These are phyloP conservation scores for Butastur rufipennis DNA, from an alignment of 2,113 vertebrate genomes.

Conservation along the genomic window DNA sequence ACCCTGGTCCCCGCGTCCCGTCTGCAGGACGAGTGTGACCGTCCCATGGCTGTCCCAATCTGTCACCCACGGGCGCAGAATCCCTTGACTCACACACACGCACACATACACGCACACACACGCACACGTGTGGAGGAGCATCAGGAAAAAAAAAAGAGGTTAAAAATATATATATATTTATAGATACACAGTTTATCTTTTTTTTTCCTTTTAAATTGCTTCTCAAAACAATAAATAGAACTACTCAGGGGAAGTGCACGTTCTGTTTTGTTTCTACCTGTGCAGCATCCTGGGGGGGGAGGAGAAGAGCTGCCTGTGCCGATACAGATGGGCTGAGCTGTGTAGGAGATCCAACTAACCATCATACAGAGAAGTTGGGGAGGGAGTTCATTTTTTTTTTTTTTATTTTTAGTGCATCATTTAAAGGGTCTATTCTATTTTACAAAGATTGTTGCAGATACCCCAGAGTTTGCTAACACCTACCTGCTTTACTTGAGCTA, in stretches of 20 bases:
- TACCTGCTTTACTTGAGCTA: background rate
- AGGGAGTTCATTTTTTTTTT: no score
- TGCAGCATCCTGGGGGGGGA: background rate
- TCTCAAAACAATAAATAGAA: constrained; percentile 52
- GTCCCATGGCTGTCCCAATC: background rate
- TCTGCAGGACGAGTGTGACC: background rate
- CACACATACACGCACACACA: background rate
- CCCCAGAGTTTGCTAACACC: background rate
- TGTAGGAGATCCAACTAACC: background rate
- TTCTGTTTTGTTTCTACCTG: background rate
- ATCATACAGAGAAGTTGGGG: background rate
- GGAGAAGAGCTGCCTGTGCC: background rate
- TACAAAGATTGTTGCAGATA: background rate
- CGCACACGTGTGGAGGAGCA: background rate
- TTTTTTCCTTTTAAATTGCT: background rate
- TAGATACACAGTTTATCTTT: background rate
- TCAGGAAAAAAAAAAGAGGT: background rate
- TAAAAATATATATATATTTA: constrained; percentile 44
- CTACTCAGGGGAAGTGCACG: background rate
- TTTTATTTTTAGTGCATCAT: background rate
- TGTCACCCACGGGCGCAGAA: background rate
- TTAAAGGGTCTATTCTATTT: background rate
- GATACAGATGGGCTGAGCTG: background rate
- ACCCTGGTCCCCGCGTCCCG: background rate
- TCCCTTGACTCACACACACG: background rate